Base-by-base conservation (phyloP, 2,797 vertebrate genomes). In the Pogoniulus pusillus region DNA sequence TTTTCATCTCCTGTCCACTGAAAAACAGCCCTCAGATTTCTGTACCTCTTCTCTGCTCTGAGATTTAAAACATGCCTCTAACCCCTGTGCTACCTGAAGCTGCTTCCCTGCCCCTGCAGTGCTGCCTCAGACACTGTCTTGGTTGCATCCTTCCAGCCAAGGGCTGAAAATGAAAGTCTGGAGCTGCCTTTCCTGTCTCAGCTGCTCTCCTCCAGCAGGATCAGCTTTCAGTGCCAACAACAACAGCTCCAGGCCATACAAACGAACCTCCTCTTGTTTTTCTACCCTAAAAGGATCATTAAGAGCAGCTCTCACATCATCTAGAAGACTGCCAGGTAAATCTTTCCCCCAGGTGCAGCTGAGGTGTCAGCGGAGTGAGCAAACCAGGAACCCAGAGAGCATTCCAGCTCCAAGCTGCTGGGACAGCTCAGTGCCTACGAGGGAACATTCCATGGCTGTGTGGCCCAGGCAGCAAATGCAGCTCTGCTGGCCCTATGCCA, bases 111-210 rank as follows among this genome's bases (percentile, higher is more conserved):
- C 19, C 43, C 71, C 35, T 15, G 51, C 49, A 54, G 72, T 9
- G 58, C n/a, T 49, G 65, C 23, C 1, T 13, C 4, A 58, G 72
- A 15, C 72, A 43, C 7, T 5, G 49, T 66, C 75, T 51, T 80
- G 78, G 45, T 74, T 89, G 39, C 79, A 35, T 74, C 78, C 47
- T 77, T 85, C 82, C 69, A 89, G 16, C 81, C 86, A 87, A 78
- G 77, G 84, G 83, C 32, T 84, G 83, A 85, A 79, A 83, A 71
- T 47, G n/a, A 59, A 68, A 77, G 91, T 53, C 51, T 59, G 78
- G 84, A 95, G 90, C 88, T 96, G 90, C 78, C 58, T 85, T 86
- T 94, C 91, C 87, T 72, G 69, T 82, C 91, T 69, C 60, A 60
- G 93, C 91, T 85, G 76, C 78, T 93, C 78, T 93, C 55, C 87